These are phyloP conservation scores for Drosophila nigromelanica DNA, from an alignment of 1,140 invertebrate species.

Conservation along the genomic window DNA sequence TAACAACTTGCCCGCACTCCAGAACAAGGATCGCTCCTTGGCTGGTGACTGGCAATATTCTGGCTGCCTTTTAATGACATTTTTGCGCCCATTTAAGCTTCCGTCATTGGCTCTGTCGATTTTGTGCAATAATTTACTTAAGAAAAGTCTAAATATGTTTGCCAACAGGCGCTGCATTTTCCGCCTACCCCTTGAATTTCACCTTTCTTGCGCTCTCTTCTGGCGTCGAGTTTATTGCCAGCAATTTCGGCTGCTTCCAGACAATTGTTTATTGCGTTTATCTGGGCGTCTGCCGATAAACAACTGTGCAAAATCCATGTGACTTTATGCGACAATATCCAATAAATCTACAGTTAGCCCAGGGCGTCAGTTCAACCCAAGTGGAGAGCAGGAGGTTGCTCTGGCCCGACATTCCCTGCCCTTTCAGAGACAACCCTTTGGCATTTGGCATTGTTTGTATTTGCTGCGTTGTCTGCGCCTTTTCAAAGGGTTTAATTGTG, in stretches of 20 bases:
- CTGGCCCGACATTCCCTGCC: slow-evolving; percentile 56
- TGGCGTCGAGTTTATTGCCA: slow-evolving; percentile 17
- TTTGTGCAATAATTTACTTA: slow-evolving; percentile 79
- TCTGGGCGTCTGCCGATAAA: slow-evolving; percentile 72
- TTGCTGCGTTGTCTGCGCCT: slow-evolving; percentile 60
- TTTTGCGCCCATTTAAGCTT: slow-evolving; percentile 78
- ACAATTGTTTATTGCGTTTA: slow-evolving; percentile 77
- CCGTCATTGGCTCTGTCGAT: slow-evolving; percentile 62
- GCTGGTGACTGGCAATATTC: neutral
- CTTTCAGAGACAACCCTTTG: slow-evolving; percentile 28
- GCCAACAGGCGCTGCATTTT: neutral
- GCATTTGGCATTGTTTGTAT: slow-evolving; percentile 58
- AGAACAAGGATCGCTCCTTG: slow-evolving; percentile 4
- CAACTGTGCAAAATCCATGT: slow-evolving; percentile 69
- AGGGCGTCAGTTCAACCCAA: slow-evolving; percentile 6
- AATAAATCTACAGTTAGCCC: slow-evolving; percentile 63
- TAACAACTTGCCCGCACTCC: slow-evolving; percentile 70
- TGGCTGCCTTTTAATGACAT: slow-evolving; percentile 73
- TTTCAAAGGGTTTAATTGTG: slow-evolving; percentile 79
- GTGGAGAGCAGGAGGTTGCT: neutral
- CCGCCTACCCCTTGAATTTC: neutral
- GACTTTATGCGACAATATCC: slow-evolving; percentile 73
- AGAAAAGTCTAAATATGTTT: slow-evolving; percentile 72
- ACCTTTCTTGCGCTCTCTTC: no score
- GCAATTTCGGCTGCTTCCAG: slow-evolving; percentile 35